These are phyloP conservation scores for Siderastrea siderea DNA, from an alignment of 92 coral and sea anemone genomes.

Conservation along the genomic window DNA sequence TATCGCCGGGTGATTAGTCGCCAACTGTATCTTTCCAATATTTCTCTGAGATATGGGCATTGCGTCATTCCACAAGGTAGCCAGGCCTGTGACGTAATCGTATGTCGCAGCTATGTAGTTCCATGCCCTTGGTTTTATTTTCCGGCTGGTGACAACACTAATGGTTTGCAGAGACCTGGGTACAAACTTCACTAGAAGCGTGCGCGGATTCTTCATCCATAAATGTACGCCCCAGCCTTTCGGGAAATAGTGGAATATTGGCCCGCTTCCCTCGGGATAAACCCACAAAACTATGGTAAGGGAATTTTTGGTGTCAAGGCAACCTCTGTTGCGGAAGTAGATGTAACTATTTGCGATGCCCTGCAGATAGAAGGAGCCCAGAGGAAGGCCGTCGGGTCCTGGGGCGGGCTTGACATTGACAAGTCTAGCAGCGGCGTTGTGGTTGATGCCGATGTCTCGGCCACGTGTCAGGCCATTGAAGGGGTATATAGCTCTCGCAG, in stretches of 20 bases:
- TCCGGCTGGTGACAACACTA: constrained; percentile 65
- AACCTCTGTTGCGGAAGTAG: constrained; percentile 75
- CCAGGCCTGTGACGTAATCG: constrained; percentile 76
- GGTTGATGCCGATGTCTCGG: constrained; percentile 74
- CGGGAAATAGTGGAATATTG: constrained; percentile 83
- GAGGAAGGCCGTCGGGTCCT: constrained; percentile 83
- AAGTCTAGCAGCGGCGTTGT: constrained; percentile 68
- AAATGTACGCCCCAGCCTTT: constrained; percentile 87
- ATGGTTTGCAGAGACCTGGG: constrained; percentile 68
- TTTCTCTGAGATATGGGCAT: constrained; percentile 65
- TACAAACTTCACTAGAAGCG: constrained; percentile 73
- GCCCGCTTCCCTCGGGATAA: constrained; percentile 78
- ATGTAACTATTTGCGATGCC: constrained; percentile 87
- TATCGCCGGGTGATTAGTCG: constrained; percentile 81
- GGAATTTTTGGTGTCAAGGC: constrained; percentile 81
- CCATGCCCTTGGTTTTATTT: constrained; percentile 74
- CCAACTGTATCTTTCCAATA: constrained; percentile 79
- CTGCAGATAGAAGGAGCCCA: constrained; percentile 73
- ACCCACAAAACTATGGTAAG: constrained; percentile 80
- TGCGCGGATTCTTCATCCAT: constrained; percentile 76
- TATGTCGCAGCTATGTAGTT: constrained; percentile 82
- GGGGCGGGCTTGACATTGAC: constrained; percentile 69
- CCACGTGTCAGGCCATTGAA: constrained; percentile 60
- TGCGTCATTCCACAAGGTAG: constrained; percentile 82
- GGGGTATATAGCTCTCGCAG: constrained; percentile 77